Evolutionary conservation across 2,888 invertebrate genomes (phyloP).

Genomic region (Agrilus cyanescens): DNA sequence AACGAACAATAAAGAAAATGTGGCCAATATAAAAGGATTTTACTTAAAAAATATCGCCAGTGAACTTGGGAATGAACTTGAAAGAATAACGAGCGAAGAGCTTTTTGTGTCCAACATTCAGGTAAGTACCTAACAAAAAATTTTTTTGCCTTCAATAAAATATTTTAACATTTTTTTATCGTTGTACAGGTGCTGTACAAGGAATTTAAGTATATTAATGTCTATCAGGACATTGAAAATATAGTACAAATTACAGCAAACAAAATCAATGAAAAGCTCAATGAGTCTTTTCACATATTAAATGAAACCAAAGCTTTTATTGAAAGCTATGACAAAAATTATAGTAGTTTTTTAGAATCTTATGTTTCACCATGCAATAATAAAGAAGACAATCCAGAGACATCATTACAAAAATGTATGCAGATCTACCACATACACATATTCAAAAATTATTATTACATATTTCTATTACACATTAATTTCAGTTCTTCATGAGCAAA

Average conservation of each 20-base stretch:
- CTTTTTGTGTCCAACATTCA: conserved; percentile 28
- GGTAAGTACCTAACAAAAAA: conserved; percentile 19
- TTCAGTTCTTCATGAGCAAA: conserved; percentile 27
- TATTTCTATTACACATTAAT: conserved; percentile 8
- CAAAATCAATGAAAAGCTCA: conserved; percentile 28
- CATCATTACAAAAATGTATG: background rate
- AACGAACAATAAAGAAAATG: no score
- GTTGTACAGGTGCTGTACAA: conserved; percentile 27
- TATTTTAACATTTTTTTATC: conserved; percentile 6
- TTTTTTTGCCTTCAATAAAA: background rate
- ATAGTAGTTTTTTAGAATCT: conserved; percentile 15
- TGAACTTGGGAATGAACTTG: conserved; percentile 25
- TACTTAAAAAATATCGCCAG: conserved; percentile 19
- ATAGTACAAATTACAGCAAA: conserved; percentile 25
- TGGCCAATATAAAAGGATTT: conserved; percentile 17
- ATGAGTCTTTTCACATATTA: conserved; percentile 27
- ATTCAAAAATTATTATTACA: conserved; percentile 2
- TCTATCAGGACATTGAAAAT: conserved; percentile 23
- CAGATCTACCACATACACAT: background rate
- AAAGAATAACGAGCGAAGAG: conserved; percentile 28
- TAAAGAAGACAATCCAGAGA: conserved; percentile 6
- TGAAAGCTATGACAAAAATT: conserved; percentile 19
- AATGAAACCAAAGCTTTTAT: conserved; percentile 25
- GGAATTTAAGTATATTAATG: conserved; percentile 26
- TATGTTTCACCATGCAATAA: conserved; percentile 19